Conservation (phyloP, 2,113 vertebrate species). For the Silurus asotus region DNA sequence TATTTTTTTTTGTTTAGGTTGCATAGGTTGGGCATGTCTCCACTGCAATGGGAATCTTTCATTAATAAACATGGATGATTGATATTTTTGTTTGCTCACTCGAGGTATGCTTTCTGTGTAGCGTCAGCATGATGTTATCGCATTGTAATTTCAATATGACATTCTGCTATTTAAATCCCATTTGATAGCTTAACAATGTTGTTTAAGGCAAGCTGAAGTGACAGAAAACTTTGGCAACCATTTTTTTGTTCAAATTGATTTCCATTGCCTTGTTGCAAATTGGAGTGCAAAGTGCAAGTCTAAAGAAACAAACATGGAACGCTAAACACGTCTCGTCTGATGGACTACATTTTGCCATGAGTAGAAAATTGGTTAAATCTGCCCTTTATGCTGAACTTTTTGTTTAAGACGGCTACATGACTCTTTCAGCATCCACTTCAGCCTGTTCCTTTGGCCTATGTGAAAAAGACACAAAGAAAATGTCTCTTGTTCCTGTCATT, state of each 20-base stretch:
- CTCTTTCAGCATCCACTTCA: slow-evolving; percentile 10
- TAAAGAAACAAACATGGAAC: neutral
- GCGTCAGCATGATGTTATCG: neutral
- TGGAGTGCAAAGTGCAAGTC: neutral
- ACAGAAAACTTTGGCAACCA: neutral
- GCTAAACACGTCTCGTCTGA: neutral
- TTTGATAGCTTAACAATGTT: neutral
- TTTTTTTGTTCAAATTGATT: neutral
- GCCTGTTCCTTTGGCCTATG: slow-evolving; percentile 8
- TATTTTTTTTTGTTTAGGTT: neutral
- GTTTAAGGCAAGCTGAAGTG: neutral
- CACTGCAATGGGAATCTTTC: neutral
- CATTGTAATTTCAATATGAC: neutral
- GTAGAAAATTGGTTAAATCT: neutral
- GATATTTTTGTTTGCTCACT: neutral
- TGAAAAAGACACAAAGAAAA: slow-evolving; percentile 19
- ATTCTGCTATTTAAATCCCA: too few species aligned
- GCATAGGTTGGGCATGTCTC: neutral
- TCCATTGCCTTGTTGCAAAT: neutral
- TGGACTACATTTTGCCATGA: neutral
- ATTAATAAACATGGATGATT: neutral
- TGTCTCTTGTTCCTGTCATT: slow-evolving; percentile 12
- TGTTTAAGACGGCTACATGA: neutral
- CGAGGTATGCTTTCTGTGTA: neutral
- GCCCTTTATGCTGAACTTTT: slow-evolving; percentile 10